Conservation (phyloP, 1,140 invertebrate species). For the Drosophila trapezifrons region DNA sequence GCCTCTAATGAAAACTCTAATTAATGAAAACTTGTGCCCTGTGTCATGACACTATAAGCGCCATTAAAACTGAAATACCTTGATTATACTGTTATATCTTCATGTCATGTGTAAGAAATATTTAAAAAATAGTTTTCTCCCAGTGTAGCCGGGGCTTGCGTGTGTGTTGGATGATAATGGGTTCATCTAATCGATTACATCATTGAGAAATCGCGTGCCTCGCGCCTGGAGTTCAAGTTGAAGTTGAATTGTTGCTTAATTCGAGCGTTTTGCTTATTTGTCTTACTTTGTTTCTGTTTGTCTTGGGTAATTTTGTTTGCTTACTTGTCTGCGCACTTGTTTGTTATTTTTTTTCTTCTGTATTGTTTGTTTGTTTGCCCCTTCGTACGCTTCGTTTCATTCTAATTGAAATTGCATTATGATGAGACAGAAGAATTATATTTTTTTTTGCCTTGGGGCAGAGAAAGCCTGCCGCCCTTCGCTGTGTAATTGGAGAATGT, state of each 20-base stretch:
- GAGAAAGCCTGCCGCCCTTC: conserved; percentile 46
- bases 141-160: conserved; percentile 25
- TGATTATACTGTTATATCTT: neutral
- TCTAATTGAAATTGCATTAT: conserved; percentile 63
- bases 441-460: conserved; percentile 26
- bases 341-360: conserved; percentile 30
- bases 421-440: conserved; percentile 10
- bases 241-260: conserved; percentile 73
- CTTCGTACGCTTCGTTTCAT: conserved; percentile 50
- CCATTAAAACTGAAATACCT: neutral
- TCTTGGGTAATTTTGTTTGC: conserved; percentile 49
- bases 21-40: too few species aligned
- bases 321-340: conserved; percentile 51
- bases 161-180: conserved; percentile 35
- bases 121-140: too few species aligned
- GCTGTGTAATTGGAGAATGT: conserved; percentile 43
- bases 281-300: conserved; percentile 33
- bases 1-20: too few species aligned
- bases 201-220: conserved; percentile 56
- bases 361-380: conserved; percentile 58
- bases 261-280: conserved; percentile 62
- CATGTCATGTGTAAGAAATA: neutral
- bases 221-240: conserved; percentile 67
- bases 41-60: too few species aligned
- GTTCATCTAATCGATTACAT: conserved; percentile 67